A percentile compares a stretch with the other conserved stretches of the same genome.
Evolutionary conservation across 2,797 vertebrate genomes (phyloP).

Genomic region (Xenopus petersii): DNA sequence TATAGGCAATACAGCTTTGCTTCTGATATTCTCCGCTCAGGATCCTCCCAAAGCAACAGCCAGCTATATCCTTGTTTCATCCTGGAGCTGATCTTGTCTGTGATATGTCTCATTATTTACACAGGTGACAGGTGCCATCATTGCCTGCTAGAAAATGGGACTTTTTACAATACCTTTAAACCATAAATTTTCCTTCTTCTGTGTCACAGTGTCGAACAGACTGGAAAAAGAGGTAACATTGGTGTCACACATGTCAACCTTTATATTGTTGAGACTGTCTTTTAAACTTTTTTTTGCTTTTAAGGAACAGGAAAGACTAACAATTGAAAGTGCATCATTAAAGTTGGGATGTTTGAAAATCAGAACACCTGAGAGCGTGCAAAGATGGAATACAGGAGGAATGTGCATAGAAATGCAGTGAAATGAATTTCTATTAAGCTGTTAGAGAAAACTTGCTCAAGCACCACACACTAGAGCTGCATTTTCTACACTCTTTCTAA

Average conservation of each 20-base stretch:
- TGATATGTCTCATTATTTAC: conserved; percentile 77
- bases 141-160: background rate
- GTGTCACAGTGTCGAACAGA: background rate
- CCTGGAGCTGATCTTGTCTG: conserved; percentile 76
- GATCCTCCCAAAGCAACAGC: conserved; percentile 59
- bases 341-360: conserved; percentile 38
- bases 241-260: background rate
- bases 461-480: too few relatives aligned
- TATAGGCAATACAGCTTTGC: conserved; percentile 65
- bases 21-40: conserved; percentile 67
- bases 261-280: conserved; percentile 12
- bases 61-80: conserved; percentile 70
- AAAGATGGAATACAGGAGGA: conserved; percentile 24
- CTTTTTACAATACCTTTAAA: background rate
- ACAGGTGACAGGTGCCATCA: conserved; percentile 72
- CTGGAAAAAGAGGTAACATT: background rate
- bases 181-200: background rate
- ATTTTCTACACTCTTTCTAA: background rate
- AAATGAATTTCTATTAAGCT: background rate
- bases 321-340: conserved; percentile 40
- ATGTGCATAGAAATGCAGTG: conserved; percentile 1
- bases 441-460: conserved; percentile 11
- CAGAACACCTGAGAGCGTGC: conserved; percentile 14
- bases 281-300: background rate
- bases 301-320: conserved; percentile 33